These are phyloP conservation scores for Alectura lathami DNA, from an alignment of 2,113 vertebrate species.

Conservation along the genomic window DNA sequence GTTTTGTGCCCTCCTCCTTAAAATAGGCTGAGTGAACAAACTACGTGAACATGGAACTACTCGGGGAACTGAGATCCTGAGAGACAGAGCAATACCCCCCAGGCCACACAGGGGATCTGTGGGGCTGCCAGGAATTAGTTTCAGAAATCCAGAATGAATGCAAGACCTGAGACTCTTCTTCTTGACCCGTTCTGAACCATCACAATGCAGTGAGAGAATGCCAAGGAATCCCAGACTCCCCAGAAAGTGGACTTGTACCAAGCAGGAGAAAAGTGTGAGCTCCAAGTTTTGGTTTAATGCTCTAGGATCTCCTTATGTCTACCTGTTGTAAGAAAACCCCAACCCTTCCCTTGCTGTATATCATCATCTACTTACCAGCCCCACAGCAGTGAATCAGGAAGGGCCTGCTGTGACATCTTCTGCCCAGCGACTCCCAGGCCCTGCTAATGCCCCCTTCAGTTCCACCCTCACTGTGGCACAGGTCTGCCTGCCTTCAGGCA, in stretches of 20 bases:
- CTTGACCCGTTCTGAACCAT: background rate
- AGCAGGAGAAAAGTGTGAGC: background rate
- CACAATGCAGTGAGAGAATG: background rate
- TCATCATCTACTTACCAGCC: constrained; percentile 21
- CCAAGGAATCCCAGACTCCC: background rate
- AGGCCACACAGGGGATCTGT: background rate
- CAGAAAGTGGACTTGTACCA: background rate
- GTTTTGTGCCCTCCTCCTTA: background rate
- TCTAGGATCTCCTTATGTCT: background rate
- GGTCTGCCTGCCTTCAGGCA: background rate
- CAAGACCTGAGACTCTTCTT: background rate
- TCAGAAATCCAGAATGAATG: background rate
- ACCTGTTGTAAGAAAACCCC: background rate
- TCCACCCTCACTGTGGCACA: background rate
- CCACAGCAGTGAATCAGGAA: background rate
- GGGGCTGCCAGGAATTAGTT: background rate
- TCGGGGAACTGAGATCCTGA: background rate
- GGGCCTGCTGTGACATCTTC: background rate
- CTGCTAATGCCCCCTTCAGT: background rate
- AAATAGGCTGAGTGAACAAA: background rate
- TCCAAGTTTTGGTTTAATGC: background rate
- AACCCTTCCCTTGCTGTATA: background rate
- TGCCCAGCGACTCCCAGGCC: background rate
- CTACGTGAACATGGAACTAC: background rate
- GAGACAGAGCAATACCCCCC: background rate